Evolutionary conservation across 2,797 vertebrate species (phyloP).

Genomic region (Rhinichthys osculus): DNA sequence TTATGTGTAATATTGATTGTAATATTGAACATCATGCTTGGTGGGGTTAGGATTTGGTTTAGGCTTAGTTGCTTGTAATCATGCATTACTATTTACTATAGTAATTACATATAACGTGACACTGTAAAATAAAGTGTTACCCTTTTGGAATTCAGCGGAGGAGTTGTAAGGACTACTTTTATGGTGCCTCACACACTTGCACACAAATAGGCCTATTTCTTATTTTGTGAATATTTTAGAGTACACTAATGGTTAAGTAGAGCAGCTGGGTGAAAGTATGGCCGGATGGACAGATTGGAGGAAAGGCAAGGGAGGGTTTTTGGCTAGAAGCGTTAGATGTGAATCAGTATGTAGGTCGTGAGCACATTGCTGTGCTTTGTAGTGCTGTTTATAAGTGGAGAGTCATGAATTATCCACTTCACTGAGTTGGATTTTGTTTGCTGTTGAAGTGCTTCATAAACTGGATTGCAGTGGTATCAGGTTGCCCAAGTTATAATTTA

Average conservation of each 20-base stretch:
- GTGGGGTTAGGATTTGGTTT: not conserved
- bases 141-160: not conserved
- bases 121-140: not conserved
- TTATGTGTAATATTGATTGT: not conserved
- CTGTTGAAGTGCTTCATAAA: constrained; percentile 27
- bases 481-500: constrained; percentile 8
- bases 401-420: constrained; percentile 54
- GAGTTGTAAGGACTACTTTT: not conserved
- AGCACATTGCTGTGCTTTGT: constrained; percentile 42
- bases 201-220: too few species aligned
- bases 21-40: not conserved
- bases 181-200: not conserved
- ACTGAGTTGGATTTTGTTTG: constrained; percentile 39
- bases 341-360: constrained; percentile 51
- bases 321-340: constrained; percentile 44
- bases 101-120: not conserved
- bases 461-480: constrained; percentile 3
- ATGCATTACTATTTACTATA: not conserved
- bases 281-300: constrained; percentile 58
- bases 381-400: constrained; percentile 40
- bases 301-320: constrained; percentile 36
- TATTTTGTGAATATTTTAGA: constrained; percentile 3
- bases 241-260: constrained; percentile 8
- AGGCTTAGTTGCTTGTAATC: not conserved
- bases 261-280: constrained; percentile 60